Evolutionary conservation across 2,888 invertebrate species (phyloP).

Genomic region (Aproaerema taeniolella): DNA sequence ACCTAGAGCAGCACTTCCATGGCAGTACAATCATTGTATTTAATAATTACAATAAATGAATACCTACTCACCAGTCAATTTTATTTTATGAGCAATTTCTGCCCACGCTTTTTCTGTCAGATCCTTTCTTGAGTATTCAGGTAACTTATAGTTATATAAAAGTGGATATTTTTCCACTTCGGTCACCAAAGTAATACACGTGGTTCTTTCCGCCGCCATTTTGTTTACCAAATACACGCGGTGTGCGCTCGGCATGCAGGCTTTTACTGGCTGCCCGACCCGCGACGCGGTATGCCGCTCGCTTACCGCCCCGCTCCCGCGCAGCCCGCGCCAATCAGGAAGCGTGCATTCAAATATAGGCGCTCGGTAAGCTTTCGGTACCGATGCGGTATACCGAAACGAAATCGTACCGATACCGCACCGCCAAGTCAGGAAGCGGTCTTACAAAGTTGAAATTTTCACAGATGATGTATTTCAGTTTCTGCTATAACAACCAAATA

Average conservation of each 20-base stretch:
- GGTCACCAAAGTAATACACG: conserved; percentile 21
- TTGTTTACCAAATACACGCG: conserved; percentile 11
- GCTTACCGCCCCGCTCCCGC: conserved; percentile 8
- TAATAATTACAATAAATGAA: conserved; percentile 1
- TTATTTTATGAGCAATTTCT: conserved; percentile 27
- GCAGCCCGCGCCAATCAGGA: conserved; percentile 11
- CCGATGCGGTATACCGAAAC: conserved; percentile 10
- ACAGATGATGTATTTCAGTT: too few species aligned
- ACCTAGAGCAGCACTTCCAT: conserved; percentile 12
- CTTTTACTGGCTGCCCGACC: conserved; percentile 13
- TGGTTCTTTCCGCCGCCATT: conserved; percentile 29
- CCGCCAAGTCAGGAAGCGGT: background rate
- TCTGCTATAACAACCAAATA: too few species aligned
- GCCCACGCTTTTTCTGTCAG: conserved; percentile 34
- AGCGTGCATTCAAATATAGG: conserved; percentile 11
- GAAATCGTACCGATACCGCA: conserved; percentile 10
- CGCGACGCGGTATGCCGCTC: conserved; percentile 5
- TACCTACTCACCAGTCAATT: conserved; percentile 20
- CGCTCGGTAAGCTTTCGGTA: conserved; percentile 10
- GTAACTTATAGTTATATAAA: conserved; percentile 32
- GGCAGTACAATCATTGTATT: conserved; percentile 9
- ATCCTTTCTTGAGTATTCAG: conserved; percentile 37
- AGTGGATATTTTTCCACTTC: conserved; percentile 34
- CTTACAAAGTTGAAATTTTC: too few species aligned
- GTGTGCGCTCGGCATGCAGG: conserved; percentile 21